Evolutionary conservation across 2,888 invertebrate genomes (phyloP).

Genomic region (Hecatera dysodea): DNA sequence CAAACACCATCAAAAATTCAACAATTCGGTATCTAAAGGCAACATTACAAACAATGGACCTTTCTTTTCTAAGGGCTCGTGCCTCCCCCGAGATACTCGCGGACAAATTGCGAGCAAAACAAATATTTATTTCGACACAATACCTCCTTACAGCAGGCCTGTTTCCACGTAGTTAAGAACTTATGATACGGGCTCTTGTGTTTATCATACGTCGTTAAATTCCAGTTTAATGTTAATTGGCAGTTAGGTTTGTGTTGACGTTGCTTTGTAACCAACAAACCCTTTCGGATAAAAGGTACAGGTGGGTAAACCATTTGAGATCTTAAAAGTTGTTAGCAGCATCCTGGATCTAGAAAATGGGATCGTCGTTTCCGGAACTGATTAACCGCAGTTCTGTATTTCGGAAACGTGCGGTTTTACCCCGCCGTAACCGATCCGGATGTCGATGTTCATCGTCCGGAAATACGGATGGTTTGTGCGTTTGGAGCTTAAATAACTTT

Average conservation of each 20-base stretch:
- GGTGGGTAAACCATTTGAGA: neutral
- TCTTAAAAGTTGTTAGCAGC: constrained; percentile 1
- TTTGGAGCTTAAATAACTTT: constrained; percentile 21
- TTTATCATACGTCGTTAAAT: constrained; percentile 57
- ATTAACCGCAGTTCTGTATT: constrained; percentile 4
- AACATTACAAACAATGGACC: constrained; percentile 45
- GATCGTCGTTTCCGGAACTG: neutral
- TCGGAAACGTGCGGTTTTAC: constrained; percentile 34
- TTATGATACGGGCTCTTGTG: constrained; percentile 52
- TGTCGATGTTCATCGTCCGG: constrained; percentile 13
- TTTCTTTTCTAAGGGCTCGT: constrained; percentile 30
- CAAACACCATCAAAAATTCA: constrained; percentile 8
- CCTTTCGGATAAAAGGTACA: neutral
- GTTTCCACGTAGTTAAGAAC: constrained; percentile 56
- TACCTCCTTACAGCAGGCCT: constrained; percentile 52
- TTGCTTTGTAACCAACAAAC: constrained; percentile 12
- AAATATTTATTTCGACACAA: constrained; percentile 62
- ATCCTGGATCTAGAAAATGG: constrained; percentile 10
- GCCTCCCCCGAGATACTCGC: constrained; percentile 45
- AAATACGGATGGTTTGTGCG: constrained; percentile 9
- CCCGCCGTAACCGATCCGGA: constrained; percentile 23
- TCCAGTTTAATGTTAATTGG: constrained; percentile 45
- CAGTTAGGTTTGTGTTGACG: constrained; percentile 45
- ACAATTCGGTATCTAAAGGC: constrained; percentile 25
- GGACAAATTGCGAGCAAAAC: constrained; percentile 55